Base-by-base conservation (phyloP, 2,113 vertebrate species). In the Syngnathus floridae region DNA sequence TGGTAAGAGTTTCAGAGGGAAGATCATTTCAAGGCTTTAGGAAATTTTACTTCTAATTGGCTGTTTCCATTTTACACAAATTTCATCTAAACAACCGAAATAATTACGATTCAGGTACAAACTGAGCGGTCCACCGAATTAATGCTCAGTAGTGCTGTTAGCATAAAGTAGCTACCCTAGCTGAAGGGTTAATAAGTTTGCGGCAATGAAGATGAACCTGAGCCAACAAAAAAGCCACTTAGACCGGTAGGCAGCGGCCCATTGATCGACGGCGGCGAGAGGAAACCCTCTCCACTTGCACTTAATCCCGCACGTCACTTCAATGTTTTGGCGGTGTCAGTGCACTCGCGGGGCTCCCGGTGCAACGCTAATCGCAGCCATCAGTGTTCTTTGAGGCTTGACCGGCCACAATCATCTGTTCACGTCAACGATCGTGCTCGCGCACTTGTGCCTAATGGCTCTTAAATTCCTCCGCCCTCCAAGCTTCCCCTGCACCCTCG, bases 351-450 rank as follows among this genome's bases (percentile, higher is more conserved):
- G 70, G 65, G 78, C 80, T 87, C 82, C 75, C 57, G 57, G 76
- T 86, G 80, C 88, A 84, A 86, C 80, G 84, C 87, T 90, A 89
- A 91, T 89, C 85, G 86, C 82, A 70, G 77, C 62, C 78, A 89
- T 88, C 86, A 81, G 87, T 90, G 88, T 89, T 87, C 78, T 83
- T 83, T 88, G 84, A 86, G 81, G 82, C 88, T 87, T 81, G 78
- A 88, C 82, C 86, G 82, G 82, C 84, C 86, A 86, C 78, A 81
- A 83, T 90, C 88, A 90, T 90, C 81, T 88, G 82, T 83, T 89
- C 85, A 86, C 82, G 80, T 84, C 78, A 77, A 83, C 70, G 67
- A 82, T 45, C 75, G 81, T 78, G 81, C 12, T 41, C 80, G 75
- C 83, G 85, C 82, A 71, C 81, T 84, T 80, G 76, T 77, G 74